Percentiles rank a stretch among this genome's conserved stretches.
Evolutionary conservation across 2,797 vertebrate species (phyloP).

Genomic region (Apodemus agrarius): DNA sequence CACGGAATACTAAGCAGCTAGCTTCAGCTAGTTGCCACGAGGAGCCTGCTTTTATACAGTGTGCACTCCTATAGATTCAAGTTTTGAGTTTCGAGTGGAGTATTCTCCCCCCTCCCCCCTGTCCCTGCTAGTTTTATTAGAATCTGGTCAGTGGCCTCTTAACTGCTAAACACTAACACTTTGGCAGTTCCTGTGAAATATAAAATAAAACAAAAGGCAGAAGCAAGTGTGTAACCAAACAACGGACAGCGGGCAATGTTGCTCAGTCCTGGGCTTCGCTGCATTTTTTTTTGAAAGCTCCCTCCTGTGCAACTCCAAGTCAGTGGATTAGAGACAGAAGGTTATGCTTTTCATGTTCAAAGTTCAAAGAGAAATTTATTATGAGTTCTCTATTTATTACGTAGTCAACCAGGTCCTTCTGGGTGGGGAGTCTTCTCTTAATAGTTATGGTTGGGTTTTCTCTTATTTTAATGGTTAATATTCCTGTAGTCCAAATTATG

Average conservation of each 20-base stretch:
- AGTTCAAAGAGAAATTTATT: conserved; percentile 14
- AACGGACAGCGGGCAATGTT: background rate
- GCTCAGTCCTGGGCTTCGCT: background rate
- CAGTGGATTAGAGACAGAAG: background rate
- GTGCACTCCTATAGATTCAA: background rate
- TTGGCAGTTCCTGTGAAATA: background rate
- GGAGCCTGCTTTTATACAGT: background rate
- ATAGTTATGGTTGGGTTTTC: background rate
- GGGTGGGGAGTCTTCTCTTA: background rate
- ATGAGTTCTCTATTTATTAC: background rate
- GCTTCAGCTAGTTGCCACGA: too few species aligned
- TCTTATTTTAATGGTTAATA: conserved; percentile 40
- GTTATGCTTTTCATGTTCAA: background rate
- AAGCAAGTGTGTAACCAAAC: background rate
- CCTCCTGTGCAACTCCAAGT: background rate
- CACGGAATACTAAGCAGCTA: background rate
- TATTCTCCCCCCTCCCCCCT: background rate
- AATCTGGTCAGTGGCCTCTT: background rate
- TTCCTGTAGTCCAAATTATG: background rate
- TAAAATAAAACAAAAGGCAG: background rate
- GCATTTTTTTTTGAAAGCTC: background rate
- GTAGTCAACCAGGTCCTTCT: background rate
- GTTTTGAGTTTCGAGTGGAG: background rate
- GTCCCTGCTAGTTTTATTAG: background rate
- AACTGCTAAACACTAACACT: background rate